phyloP scores from a whole-genome alignment of 2,113 vertebrate genomes.

The Grammomys surdaster region DNA sequence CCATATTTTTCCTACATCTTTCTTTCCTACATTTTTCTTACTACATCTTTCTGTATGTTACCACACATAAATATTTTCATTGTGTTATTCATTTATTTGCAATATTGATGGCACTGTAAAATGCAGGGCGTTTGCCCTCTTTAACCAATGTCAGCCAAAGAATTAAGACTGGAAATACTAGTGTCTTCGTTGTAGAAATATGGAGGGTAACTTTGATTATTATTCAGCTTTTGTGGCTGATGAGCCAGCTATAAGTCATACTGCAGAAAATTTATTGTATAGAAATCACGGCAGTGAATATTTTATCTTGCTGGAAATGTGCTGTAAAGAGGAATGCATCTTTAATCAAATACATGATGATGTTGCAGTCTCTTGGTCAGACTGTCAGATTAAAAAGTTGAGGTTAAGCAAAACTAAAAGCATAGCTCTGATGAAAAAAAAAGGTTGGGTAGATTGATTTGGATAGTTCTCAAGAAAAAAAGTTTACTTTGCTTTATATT shows the following conservation, averaged over 20 bases:
- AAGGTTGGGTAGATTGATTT: not conserved
- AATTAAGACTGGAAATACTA: slow-evolving; percentile 77
- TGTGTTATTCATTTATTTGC: slow-evolving; percentile 76
- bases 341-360: slow-evolving; percentile 82
- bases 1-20: slow-evolving; percentile 63
- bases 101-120: slow-evolving; percentile 78
- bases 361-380: slow-evolving; percentile 58
- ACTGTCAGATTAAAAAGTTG: slow-evolving; percentile 63
- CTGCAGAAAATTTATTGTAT: slow-evolving; percentile 80
- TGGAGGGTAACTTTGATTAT: slow-evolving; percentile 80
- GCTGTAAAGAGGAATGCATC: slow-evolving; percentile 78
- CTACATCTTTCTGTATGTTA: slow-evolving; percentile 68
- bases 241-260: slow-evolving; percentile 80
- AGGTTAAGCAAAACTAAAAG: slow-evolving; percentile 62
- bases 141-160: slow-evolving; percentile 74
- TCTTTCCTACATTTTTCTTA: not conserved
- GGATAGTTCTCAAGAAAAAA: not conserved
- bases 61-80: slow-evolving; percentile 81
- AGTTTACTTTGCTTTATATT: slow-evolving; percentile 45
- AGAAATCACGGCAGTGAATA: slow-evolving; percentile 83
- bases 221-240: slow-evolving; percentile 83
- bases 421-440: not conserved
- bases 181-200: slow-evolving; percentile 79
- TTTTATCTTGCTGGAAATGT: slow-evolving; percentile 82
- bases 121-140: slow-evolving; percentile 74